phyloP scores from a whole-genome alignment of 2,113 vertebrate species.

The Antechinus flavipes region DNA sequence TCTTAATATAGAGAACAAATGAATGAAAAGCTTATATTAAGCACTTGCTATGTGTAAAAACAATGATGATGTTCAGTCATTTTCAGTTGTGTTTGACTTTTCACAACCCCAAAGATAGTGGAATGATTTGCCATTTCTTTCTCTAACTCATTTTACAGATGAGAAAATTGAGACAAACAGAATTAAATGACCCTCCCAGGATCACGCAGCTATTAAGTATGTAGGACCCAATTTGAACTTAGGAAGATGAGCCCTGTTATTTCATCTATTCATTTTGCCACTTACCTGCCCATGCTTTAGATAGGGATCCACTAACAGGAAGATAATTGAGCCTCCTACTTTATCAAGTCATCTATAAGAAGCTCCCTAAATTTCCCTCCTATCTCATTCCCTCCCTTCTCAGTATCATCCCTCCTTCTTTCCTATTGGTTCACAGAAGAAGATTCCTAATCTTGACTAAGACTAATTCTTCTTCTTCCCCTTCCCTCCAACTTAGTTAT shows the following conservation, averaged over 20 bases:
- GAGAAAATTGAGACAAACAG: neutral
- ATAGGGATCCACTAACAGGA: neutral
- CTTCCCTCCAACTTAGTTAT: no score
- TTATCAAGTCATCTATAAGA: neutral
- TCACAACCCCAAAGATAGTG: neutral
- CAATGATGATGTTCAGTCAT: neutral
- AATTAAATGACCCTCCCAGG: neutral
- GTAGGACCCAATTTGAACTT: neutral
- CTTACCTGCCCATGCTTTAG: neutral
- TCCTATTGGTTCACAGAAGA: neutral
- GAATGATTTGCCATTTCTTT: neutral
- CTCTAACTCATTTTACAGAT: neutral
- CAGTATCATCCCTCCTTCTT: neutral
- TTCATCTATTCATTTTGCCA: neutral
- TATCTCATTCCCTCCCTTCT: neutral
- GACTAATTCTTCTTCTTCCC: neutral
- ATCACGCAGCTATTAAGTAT: neutral
- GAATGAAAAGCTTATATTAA: neutral
- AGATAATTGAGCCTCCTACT: neutral
- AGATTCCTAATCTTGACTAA: neutral
- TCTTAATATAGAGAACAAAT: neutral
- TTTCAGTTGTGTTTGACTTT: neutral
- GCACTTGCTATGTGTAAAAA: neutral
- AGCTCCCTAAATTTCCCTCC: neutral
- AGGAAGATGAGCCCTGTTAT: neutral